These are phyloP conservation scores for Erpetoichthys calabaricus DNA, from an alignment of 2,797 vertebrate genomes.

Conservation along the genomic window DNA sequence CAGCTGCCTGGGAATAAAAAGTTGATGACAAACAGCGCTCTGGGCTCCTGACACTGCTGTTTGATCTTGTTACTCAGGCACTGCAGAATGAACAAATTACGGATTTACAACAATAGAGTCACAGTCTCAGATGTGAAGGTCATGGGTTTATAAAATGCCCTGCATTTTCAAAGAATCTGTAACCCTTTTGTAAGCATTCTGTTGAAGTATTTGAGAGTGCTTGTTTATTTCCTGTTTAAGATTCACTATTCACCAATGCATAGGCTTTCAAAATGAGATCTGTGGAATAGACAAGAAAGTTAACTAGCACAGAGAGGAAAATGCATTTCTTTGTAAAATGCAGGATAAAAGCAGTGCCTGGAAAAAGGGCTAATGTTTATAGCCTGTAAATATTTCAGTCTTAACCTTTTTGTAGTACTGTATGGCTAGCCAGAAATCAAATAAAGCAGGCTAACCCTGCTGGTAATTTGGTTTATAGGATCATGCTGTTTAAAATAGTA, in stretches of 20 bases:
- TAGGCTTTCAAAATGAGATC: neutral
- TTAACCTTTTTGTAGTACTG: no score
- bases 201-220: conserved; percentile 1
- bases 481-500: no score
- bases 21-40: conserved; percentile 48
- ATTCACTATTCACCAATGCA: neutral
- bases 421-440: no score
- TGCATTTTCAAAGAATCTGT: conserved; percentile 9
- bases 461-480: no score
- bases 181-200: conserved; percentile 6
- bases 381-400: no score
- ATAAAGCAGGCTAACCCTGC: no score
- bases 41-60: conserved; percentile 46
- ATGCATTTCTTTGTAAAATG: no score
- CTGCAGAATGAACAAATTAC: conserved; percentile 48
- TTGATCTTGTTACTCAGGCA: conserved; percentile 42
- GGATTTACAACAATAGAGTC: conserved; percentile 23
- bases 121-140: conserved; percentile 11
- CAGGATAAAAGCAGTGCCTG: no score
- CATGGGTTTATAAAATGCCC: conserved; percentile 9
- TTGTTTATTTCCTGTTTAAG: conserved; percentile 3
- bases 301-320: no score
- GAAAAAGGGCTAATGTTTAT: no score
- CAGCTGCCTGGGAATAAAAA: conserved; percentile 34
- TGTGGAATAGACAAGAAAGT: neutral